Base-by-base conservation (phyloP, 2,113 vertebrate genomes). In the Protobothrops mucrosquamatus region DNA sequence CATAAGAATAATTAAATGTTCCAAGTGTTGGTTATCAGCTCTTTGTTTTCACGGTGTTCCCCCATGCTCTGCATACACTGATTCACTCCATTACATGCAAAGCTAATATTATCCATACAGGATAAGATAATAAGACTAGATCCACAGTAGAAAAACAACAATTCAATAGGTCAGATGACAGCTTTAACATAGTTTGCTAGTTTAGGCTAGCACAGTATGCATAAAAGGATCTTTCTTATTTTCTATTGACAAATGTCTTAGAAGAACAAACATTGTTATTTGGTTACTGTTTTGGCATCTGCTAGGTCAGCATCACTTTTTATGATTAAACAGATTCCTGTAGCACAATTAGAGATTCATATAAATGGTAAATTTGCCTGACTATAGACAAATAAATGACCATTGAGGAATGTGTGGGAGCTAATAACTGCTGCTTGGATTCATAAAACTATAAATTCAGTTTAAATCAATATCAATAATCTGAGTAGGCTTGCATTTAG, bases 1-100 rank as follows among this genome's bases (percentile, higher is more conserved):
- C 55, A 91, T n/a, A 87, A 61, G 55, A 87, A 87, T 61, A 92
- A 87, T 92, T 61, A 92, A 87, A n/a, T 64, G 57, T 64, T 34
- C 29, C 48, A 64, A 24, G 11, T n/a, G 26, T 69, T 54, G 20
- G 34, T 88, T 92, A 87, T 23, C 57, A 69, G 57, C 22, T 69
- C 87, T 69, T 88, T 64, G 55, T 91, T 57, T 91, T 85, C 57
- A 81, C 20, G 20, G 20, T 85, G 39, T 29, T 55, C 54, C 29
- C 54, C 59, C 3, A n/a, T 5, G 8, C 26, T 91, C 48, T 91
- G 55, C 7, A 59, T 10, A 26, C 55, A 39, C 46, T 52, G 5
- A 61, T 92, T 64, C 85, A 64, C 26, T 92, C 61, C n/a, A 56
- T 57, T 91, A 91, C 56, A 24, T 39, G 22, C 85, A 61, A 87